Base-by-base conservation (phyloP, 2,797 vertebrate species). In the Tapirus indicus region DNA sequence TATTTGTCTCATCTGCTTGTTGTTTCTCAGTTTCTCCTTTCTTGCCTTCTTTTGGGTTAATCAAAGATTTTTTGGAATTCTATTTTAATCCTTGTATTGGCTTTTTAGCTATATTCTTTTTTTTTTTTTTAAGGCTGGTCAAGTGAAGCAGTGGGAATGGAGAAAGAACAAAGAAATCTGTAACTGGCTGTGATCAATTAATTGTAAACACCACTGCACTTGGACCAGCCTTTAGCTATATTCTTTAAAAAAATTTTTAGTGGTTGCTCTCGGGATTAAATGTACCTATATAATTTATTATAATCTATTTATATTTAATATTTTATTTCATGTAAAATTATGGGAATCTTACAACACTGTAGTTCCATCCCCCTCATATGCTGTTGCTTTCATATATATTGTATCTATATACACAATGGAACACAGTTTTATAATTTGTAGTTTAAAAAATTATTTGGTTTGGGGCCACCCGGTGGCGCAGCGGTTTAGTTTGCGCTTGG, bases 51-150 rank as follows among this genome's bases (percentile, higher is more conserved):
- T 93, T 74, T 25, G 35, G 18, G 23, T 84, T 71, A 35, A 93
- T 41, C n/a, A 32, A 49, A 95, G 58, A n/a, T 7, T 56, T 75
- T 47, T 44, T 38, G 60, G 7, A 52, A 14, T 69, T 83, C 52
- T 72, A 83, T 41, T 94, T 93, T 94, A 56, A 72, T 58, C 54
- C 49, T n/a, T 49, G 25, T 47, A 47, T 47, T 47, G 47, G 47
- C 47, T 25, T 38, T 47, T 83, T 78, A 86, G 29, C 6, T 29
- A n/a, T 11, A 25, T 16, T 74, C 23, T 80, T 77, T 18, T 16
- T 47, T 8, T 47, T 47, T 47, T 16, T 52, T 52, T 52, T 52
- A 52, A 52, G 49, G 49, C 49, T 52, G 49, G 49, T 52, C 49
- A 52, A 52, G 49, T 52, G 49, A 52, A 52, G 49, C 49, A 52